A percentile compares a stretch with the other conserved stretches of the same genome.
Evolutionary conservation across 2,113 vertebrate genomes (phyloP).

Genomic region (Ceuthmochares aereus): DNA sequence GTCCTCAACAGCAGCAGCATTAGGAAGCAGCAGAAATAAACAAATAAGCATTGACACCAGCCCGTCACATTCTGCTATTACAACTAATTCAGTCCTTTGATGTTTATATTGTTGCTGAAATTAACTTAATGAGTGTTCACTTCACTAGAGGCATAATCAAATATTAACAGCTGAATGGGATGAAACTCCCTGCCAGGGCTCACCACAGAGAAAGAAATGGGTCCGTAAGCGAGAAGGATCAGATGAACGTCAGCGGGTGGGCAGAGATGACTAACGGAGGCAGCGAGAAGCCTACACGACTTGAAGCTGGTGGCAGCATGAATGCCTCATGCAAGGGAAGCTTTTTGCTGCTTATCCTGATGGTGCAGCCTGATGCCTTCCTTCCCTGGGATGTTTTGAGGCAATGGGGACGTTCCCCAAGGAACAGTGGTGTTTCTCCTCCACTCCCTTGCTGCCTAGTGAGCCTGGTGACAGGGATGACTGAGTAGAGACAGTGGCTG

Average conservation of each 20-base stretch:
- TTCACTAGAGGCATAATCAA: neutral
- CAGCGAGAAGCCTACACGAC: neutral
- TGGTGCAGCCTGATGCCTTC: accelerated
- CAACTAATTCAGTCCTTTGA: neutral
- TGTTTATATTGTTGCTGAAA: neutral
- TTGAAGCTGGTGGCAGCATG: neutral
- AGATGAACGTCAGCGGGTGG: neutral
- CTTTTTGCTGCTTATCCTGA: neutral
- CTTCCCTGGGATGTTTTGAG: neutral
- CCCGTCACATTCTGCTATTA: neutral
- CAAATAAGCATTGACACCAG: neutral
- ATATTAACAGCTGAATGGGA: conserved; percentile 13
- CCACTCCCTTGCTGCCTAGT: neutral
- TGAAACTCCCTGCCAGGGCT: conserved; percentile 13
- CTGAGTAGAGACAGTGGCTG: neutral
- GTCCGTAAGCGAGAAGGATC: neutral
- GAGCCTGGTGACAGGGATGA: neutral
- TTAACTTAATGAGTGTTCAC: neutral
- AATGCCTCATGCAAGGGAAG: neutral
- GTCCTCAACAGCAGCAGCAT: neutral
- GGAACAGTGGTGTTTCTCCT: neutral
- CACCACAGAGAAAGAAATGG: neutral
- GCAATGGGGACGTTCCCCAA: no score
- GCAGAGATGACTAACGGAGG: neutral
- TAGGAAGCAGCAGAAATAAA: neutral